Conservation (phyloP, 2,113 vertebrate genomes). For the Gymnarchus niloticus region DNA sequence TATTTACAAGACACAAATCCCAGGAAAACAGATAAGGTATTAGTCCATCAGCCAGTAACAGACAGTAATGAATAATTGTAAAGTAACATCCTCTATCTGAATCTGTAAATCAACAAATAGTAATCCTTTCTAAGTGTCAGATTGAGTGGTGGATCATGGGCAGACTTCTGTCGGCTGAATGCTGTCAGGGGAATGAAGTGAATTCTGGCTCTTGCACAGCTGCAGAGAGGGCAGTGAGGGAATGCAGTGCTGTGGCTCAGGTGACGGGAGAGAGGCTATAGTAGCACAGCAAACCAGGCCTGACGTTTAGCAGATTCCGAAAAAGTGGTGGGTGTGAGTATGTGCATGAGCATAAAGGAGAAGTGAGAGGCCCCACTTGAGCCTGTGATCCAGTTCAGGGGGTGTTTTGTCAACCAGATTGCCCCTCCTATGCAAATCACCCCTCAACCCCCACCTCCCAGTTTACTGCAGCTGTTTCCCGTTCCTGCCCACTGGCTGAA, state of each 20-base stretch:
- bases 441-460: conserved; percentile 50
- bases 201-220: not conserved
- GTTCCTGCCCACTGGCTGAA: conserved; percentile 71
- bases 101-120: not conserved
- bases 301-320: not conserved
- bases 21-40: not conserved
- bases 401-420: conserved; percentile 79
- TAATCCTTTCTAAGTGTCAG: not conserved
- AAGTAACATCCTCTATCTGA: not conserved
- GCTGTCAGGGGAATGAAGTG: not conserved
- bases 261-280: not conserved
- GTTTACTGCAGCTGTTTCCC: conserved; percentile 86
- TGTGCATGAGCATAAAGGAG: conserved; percentile 65
- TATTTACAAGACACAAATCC: not conserved
- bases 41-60: not conserved
- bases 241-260: not conserved
- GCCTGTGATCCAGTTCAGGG: conserved; percentile 72
- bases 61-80: not conserved
- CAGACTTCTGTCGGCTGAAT: not conserved
- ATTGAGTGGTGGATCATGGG: not conserved
- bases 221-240: not conserved
- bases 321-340: not conserved
- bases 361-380: conserved; percentile 77
- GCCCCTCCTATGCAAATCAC: conserved; percentile 91
- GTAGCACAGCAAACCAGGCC: not conserved